Evolutionary conservation across 1,140 invertebrate genomes (phyloP).

Genomic region (Zaprionus ghesquierei): DNA sequence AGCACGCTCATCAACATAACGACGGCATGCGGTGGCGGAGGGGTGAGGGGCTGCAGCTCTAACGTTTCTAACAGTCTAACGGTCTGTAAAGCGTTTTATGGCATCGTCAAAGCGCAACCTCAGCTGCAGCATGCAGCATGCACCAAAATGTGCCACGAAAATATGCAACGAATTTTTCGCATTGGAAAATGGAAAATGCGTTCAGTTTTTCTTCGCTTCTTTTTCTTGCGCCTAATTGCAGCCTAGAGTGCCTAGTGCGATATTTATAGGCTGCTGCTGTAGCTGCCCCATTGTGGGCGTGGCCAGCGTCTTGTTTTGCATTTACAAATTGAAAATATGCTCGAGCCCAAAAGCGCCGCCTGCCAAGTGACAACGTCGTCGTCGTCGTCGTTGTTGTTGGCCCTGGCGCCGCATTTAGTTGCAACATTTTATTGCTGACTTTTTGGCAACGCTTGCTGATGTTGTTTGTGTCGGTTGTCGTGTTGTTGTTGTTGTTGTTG

Average conservation of each 20-base stretch:
- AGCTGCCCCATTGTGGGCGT: conserved; percentile 43
- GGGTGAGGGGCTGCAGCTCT: neutral
- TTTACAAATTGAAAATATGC: conserved; percentile 75
- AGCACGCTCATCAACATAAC: conserved; percentile 67
- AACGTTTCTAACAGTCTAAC: conserved; percentile 1
- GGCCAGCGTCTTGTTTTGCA: conserved; percentile 73
- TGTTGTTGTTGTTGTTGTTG: conserved; percentile 33
- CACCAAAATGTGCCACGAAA: conserved; percentile 15
- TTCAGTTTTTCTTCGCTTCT: too few species aligned
- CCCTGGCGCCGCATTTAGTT: conserved; percentile 62
- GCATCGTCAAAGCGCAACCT: neutral
- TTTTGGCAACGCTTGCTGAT: conserved; percentile 65
- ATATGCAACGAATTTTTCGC: conserved; percentile 29
- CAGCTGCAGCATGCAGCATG: too few species aligned
- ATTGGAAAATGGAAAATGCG: conserved; percentile 31
- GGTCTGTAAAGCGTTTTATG: conserved; percentile 55
- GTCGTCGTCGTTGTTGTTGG: too few species aligned
- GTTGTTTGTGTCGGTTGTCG: conserved; percentile 28
- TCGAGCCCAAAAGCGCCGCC: conserved; percentile 10
- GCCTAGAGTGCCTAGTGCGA: neutral
- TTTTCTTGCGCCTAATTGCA: conserved; percentile 63
- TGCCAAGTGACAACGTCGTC: conserved; percentile 66
- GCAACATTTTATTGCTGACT: conserved; percentile 79
- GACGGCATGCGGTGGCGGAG: neutral
- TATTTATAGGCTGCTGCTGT: conserved; percentile 63